Evolutionary conservation across 2,888 invertebrate genomes (phyloP).

Genomic region (Ryuthela nishihirai): DNA sequence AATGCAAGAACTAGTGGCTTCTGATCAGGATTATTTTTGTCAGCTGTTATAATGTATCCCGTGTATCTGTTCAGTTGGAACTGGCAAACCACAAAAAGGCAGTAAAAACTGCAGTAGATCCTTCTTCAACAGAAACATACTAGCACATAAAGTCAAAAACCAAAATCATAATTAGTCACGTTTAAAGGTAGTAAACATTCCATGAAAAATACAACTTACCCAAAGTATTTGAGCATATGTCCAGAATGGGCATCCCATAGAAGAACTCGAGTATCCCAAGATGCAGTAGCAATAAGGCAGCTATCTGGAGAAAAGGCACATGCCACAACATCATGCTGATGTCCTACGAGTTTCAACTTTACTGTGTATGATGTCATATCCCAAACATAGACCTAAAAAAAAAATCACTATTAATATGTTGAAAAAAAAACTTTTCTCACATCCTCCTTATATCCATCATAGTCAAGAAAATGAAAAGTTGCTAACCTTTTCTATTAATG

Average conservation of each 20-base stretch:
- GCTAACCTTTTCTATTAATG: too few relatives aligned
- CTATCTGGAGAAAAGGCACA: conserved; percentile 56
- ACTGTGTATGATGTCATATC: conserved; percentile 47
- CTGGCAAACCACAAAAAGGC: too few relatives aligned
- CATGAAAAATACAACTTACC: conserved; percentile 15
- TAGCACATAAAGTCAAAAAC: not conserved
- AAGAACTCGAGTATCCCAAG: conserved; percentile 56
- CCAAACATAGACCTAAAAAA: conserved; percentile 53
- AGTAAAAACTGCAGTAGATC: too few relatives aligned
- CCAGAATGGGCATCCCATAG: conserved; percentile 55
- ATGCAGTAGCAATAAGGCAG: conserved; percentile 55
- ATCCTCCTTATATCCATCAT: too few relatives aligned
- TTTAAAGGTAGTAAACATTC: not conserved
- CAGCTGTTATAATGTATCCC: too few relatives aligned
- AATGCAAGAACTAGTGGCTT: too few relatives aligned
- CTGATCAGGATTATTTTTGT: too few relatives aligned
- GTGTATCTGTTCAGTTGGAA: too few relatives aligned
- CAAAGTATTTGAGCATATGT: conserved; percentile 36
- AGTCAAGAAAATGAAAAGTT: too few relatives aligned
- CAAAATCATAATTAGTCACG: not conserved
- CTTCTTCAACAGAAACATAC: too few relatives aligned
- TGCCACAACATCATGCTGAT: conserved; percentile 53
- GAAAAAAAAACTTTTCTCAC: not conserved
- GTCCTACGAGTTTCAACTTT: conserved; percentile 51
- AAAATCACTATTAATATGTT: not conserved